Evolutionary conservation across 1,140 invertebrate species (phyloP).

Genomic region (Drosophila mayri): DNA sequence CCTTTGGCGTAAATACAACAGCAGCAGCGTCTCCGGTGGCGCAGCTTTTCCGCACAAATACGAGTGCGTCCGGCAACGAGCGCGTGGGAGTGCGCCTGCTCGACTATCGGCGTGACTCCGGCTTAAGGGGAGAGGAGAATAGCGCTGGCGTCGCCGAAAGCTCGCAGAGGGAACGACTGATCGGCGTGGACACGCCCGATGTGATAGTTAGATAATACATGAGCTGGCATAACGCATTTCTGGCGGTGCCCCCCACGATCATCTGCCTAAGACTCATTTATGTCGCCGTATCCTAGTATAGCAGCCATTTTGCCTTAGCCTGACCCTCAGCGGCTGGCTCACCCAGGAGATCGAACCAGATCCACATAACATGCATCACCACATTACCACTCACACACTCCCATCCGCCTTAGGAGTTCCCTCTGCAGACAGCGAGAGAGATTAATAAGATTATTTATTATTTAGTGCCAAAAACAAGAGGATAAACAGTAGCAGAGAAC

Average conservation of each 20-base stretch:
- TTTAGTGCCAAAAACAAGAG: conserved; percentile 69
- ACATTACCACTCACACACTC: conserved; percentile 28
- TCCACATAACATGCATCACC: conserved; percentile 12
- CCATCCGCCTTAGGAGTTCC: conserved; percentile 43
- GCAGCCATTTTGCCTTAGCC: conserved; percentile 52
- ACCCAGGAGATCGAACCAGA: too few relatives aligned
- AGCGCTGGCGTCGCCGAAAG: conserved; percentile 19
- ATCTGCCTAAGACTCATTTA: conserved; percentile 58
- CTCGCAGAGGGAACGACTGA: conserved; percentile 46
- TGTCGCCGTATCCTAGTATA: conserved; percentile 40
- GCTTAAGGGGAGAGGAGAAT: conserved; percentile 17
- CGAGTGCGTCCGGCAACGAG: conserved; percentile 32
- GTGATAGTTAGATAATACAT: conserved; percentile 77
- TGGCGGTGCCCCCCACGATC: conserved; percentile 37
- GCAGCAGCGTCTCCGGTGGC: conserved; percentile 3
- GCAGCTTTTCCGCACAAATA: conserved; percentile 29
- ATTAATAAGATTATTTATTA: conserved; percentile 81
- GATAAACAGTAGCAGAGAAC: conserved; percentile 28
- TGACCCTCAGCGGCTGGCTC: conserved; percentile 11
- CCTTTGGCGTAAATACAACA: conserved; percentile 28
- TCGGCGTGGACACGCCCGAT: conserved; percentile 50
- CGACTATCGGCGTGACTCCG: conserved; percentile 67
- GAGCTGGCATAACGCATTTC: conserved; percentile 54
- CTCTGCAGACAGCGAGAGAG: conserved; percentile 63
- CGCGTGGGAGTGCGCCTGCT: conserved; percentile 67